phyloP scores from a whole-genome alignment of 2,797 vertebrate genomes.

The Lepidocolaptes lacrymiger region DNA sequence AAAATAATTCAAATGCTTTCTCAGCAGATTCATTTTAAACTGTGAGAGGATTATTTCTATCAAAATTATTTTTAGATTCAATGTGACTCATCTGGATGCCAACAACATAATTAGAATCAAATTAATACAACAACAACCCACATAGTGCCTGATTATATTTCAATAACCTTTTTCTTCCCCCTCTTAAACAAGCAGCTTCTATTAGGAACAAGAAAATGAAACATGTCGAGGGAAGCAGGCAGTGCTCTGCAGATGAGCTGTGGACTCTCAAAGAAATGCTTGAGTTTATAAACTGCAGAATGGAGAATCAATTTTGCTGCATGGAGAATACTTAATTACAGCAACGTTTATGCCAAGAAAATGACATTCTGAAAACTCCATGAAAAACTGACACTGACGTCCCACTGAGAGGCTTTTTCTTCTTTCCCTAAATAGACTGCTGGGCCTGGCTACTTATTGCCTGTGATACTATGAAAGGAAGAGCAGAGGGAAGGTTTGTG shows the following conservation, averaged over 20 bases:
- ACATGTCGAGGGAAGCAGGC: neutral
- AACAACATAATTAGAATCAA: constrained; percentile 46
- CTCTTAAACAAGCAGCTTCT: constrained; percentile 12
- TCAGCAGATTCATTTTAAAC: neutral
- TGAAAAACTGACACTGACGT: constrained; percentile 62
- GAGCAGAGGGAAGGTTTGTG: neutral
- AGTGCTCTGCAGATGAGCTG: constrained; percentile 40
- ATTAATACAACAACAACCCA: constrained; percentile 43
- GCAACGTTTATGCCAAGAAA: constrained; percentile 62
- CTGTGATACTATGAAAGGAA: constrained; percentile 44
- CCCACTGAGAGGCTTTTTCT: constrained; percentile 35
- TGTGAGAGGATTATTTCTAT: neutral
- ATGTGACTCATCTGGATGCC: neutral
- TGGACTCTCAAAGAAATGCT: constrained; percentile 43
- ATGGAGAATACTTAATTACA: constrained; percentile 63
- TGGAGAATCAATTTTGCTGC: constrained; percentile 65
- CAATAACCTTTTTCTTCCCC: neutral
- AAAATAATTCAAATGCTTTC: neutral
- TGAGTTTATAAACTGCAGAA: constrained; percentile 67
- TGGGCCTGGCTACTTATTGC: constrained; percentile 29
- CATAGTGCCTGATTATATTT: constrained; percentile 34
- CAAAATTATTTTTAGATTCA: constrained; percentile 2
- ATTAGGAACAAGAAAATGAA: constrained; percentile 42
- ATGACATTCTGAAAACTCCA: constrained; percentile 58
- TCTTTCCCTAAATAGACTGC: constrained; percentile 52